Conservation (phyloP, 2,113 vertebrate species). For the Uropsilus gracilis region DNA sequence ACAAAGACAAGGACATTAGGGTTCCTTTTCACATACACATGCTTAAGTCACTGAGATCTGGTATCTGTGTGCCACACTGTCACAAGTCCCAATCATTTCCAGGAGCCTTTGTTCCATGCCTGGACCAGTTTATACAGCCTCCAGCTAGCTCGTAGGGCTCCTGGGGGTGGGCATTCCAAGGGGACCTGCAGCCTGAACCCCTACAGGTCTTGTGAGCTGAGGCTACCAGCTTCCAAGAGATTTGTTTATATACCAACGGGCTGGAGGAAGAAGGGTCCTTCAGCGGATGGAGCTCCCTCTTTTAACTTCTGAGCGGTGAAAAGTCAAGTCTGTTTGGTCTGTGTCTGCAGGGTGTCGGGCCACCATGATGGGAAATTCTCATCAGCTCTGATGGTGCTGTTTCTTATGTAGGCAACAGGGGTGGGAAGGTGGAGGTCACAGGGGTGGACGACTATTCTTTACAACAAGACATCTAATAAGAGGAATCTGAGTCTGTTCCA, state of each 20-base stretch:
- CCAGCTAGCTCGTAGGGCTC: no score
- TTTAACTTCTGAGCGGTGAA: not conserved
- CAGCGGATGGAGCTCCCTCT: not conserved
- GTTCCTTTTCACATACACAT: no score
- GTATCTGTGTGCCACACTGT: no score
- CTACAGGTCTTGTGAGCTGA: not conserved
- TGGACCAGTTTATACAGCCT: no score
- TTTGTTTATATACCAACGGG: not conserved
- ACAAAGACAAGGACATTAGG: no score
- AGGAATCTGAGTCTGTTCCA: not conserved
- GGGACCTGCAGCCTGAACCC: not conserved
- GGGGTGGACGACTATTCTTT: not conserved
- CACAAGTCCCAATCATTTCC: no score
- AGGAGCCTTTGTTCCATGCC: no score
- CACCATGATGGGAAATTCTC: not conserved
- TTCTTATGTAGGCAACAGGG: not conserved
- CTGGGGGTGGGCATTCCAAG: not conserved
- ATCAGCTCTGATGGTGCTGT: fast-evolving
- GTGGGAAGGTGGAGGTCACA: fast-evolving
- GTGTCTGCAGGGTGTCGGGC: no score
- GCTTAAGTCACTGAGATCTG: no score
- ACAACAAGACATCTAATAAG: not conserved
- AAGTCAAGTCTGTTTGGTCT: not conserved
- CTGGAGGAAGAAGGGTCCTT: no score
- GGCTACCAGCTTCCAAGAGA: not conserved